These are phyloP conservation scores for Callaeas wilsoni DNA, from an alignment of 2,113 vertebrate species.

Conservation along the genomic window DNA sequence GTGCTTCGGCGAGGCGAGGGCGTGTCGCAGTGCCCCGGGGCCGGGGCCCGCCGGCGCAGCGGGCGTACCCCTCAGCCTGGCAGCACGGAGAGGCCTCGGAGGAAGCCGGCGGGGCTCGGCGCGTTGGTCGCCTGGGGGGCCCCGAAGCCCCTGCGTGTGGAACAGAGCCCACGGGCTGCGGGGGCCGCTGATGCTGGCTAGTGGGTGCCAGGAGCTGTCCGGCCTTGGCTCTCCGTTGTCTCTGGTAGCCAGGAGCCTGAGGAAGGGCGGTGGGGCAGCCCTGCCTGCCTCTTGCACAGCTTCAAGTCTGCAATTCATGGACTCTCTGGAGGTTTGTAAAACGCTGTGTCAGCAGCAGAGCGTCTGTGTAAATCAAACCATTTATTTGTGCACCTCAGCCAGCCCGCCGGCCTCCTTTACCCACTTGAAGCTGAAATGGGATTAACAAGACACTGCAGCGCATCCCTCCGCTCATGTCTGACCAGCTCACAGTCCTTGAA, in stretches of 20 bases:
- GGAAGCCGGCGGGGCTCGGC: not conserved
- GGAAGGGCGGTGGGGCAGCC: not conserved
- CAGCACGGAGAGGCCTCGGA: too few relatives aligned
- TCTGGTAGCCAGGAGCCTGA: not conserved
- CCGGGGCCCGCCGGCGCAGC: not conserved
- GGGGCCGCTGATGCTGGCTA: not conserved
- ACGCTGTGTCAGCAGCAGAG: not conserved
- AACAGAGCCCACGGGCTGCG: not conserved
- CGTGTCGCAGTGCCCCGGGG: not conserved
- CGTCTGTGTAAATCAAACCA: not conserved
- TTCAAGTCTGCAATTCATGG: not conserved
- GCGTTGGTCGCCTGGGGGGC: too few relatives aligned
- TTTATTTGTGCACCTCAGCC: not conserved
- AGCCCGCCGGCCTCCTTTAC: not conserved
- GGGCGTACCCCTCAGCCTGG: not conserved
- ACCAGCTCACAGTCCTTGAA: not conserved
- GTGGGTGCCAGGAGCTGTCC: not conserved
- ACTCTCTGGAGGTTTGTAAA: not conserved
- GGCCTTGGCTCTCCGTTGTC: not conserved
- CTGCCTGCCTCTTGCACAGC: not conserved
- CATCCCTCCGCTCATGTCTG: not conserved
- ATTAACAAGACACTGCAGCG: rapidly evolving
- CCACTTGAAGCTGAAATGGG: not conserved
- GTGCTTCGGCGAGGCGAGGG: too few relatives aligned
- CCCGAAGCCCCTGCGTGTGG: rapidly evolving